Base-by-base conservation (phyloP, 1,140 invertebrate species). In the Aleiodes sp. region DNA sequence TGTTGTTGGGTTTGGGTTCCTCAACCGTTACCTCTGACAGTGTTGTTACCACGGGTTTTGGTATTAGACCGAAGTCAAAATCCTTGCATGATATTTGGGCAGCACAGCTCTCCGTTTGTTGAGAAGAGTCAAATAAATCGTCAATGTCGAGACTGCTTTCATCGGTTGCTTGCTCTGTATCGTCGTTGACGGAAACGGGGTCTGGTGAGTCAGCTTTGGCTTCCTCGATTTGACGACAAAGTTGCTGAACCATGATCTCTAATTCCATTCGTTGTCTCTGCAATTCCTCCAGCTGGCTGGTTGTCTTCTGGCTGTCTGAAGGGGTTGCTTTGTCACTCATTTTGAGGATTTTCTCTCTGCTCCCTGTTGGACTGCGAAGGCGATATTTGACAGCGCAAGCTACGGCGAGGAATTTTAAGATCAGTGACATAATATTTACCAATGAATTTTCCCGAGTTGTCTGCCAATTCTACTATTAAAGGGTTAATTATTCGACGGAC, bases 401-500 rank as follows among this genome's bases (percentile, higher is more conserved):
- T n/a, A n/a, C n/a, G n/a, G n/a, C n/a, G n/a, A n/a, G n/a, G n/a
- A n/a, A n/a, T n/a, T n/a, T n/a, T n/a, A n/a, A n/a, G n/a, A n/a
- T n/a, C n/a, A n/a, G n/a, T n/a, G n/a, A n/a, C n/a, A n/a, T n/a
- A n/a, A n/a, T n/a, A n/a, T n/a, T n/a, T n/a, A n/a, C n/a, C n/a
- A n/a, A n/a, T n/a, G n/a, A n/a, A n/a, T n/a, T n/a, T n/a, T n/a
- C n/a, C n/a, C n/a, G n/a, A n/a, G 8, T n/a, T 65, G 67, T 37
- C 9, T 62, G 2, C 70, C 31, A 8, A 24, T 29, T 16, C 31
- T 28, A 4, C 63, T 59, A 31, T n/a, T 1, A 21, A 70, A 52
- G 12, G 66, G 64, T 3, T 41, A 1, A 29, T 56, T 0, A 57
- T 60, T 65, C 64, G 68, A 9, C 59, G 26, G 19, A 64, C 63